Percentiles rank a stretch among this genome's conserved stretches.
These are phyloP conservation scores for Callionymus lyra DNA, from an alignment of 2,113 vertebrate species.

Conservation along the genomic window DNA sequence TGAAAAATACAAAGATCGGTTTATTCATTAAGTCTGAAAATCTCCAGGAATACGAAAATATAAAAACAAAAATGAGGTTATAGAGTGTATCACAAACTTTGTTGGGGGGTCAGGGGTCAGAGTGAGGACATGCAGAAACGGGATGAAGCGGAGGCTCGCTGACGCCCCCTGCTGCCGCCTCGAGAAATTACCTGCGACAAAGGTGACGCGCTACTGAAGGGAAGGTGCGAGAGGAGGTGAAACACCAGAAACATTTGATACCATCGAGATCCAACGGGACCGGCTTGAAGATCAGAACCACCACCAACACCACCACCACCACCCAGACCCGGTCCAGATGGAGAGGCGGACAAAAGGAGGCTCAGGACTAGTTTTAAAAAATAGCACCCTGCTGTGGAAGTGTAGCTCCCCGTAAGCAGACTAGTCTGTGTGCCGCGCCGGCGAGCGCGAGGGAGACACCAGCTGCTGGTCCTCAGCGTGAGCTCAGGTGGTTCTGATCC, in stretches of 20 bases:
- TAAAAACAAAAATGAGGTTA: conserved; percentile 69
- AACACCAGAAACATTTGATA: no score
- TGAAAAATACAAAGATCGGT: conserved; percentile 78
- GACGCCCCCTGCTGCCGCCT: no score
- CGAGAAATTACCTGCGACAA: no score
- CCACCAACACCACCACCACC: no score
- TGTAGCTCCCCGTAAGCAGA: conserved; percentile 74
- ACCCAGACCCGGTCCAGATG: conserved; percentile 6
- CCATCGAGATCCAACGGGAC: no score
- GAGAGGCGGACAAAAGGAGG: conserved; percentile 13
- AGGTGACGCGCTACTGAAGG: no score
- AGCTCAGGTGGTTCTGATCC: conserved; percentile 38
- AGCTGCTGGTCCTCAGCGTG: conserved; percentile 10
- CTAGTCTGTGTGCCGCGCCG: conserved; percentile 48
- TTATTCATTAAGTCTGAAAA: conserved; percentile 70
- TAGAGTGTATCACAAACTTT: conserved; percentile 59
- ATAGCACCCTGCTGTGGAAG: conserved; percentile 78
- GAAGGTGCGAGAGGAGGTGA: no score
- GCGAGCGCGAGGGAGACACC: conserved; percentile 2
- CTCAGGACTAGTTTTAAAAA: conserved; percentile 58
- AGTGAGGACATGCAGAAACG: conserved; percentile 32
- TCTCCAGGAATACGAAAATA: conserved; percentile 65
- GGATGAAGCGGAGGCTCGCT: background rate
- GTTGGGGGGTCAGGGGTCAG: no score
- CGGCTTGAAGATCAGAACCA: no score